Percentiles rank a stretch among this genome's conserved stretches.
Evolutionary conservation across 2,113 vertebrate genomes (phyloP).

Genomic region (Rhynchomys soricoides): DNA sequence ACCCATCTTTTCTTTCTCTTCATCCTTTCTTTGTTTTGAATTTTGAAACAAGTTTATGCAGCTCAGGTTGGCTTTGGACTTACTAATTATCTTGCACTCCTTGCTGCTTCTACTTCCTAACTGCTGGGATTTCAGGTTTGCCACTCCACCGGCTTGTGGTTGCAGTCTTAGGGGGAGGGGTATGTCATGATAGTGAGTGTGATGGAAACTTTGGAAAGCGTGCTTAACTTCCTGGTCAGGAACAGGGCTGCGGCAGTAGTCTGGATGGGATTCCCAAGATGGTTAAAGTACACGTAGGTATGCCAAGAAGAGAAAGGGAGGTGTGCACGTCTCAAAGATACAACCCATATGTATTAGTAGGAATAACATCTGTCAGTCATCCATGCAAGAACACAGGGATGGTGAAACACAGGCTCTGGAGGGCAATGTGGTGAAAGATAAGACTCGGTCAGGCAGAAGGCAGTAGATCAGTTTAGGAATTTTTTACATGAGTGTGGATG

Average conservation of each 20-base stretch:
- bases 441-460: not conserved
- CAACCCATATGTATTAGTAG: not conserved
- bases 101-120: not conserved
- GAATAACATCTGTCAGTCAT: not conserved
- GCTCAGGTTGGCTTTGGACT: not conserved
- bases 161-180: not conserved
- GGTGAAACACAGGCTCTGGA: not conserved
- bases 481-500: not conserved
- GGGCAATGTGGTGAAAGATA: not conserved
- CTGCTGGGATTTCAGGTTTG: not conserved
- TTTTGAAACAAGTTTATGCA: not conserved
- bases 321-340: conserved; percentile 7
- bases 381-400: not conserved
- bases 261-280: not conserved
- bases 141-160: not conserved
- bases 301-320: not conserved
- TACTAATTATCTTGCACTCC: not conserved
- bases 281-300: not conserved
- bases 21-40: not conserved
- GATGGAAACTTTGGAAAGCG: not conserved
- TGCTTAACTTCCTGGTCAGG: not conserved
- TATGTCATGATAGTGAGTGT: not conserved
- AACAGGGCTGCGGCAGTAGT: not conserved
- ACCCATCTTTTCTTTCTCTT: not conserved
- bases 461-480: not conserved